These are phyloP conservation scores for Sebastes baramenuke DNA, from an alignment of 2,797 vertebrate genomes.

Conservation along the genomic window DNA sequence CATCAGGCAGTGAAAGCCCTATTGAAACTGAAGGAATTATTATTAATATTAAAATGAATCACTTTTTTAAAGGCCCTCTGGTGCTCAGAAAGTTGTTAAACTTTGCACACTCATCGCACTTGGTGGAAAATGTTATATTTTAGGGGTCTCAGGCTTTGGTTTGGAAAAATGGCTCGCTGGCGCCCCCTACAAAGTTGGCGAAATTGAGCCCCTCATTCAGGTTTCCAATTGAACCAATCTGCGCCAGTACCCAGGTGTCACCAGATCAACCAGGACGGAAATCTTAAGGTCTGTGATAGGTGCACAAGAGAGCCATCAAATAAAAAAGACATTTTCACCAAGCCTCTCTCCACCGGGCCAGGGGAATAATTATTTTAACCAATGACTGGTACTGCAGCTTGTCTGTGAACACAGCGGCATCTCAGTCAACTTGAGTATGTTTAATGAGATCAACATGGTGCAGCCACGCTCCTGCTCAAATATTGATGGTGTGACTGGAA, in stretches of 20 bases:
- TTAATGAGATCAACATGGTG: not conserved
- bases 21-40: no score
- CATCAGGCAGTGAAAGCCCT: no score
- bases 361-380: not conserved
- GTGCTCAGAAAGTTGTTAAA: no score
- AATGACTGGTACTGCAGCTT: no score
- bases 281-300: not conserved
- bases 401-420: constrained; percentile 16
- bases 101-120: no score
- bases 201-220: no score
- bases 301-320: not conserved
- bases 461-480: not conserved
- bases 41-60: no score
- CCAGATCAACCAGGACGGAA: not conserved
- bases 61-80: no score
- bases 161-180: no score
- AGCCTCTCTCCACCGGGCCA: not conserved
- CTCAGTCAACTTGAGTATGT: not conserved
- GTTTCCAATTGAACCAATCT: not conserved
- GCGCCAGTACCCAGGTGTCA: not conserved
- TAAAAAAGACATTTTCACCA: not conserved
- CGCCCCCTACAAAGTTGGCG: no score
- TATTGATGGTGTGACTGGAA: not conserved
- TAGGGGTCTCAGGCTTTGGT: no score
- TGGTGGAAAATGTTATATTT: no score